Conservation (phyloP, 2,888 invertebrate species). For the Epistrophella euchroma region DNA sequence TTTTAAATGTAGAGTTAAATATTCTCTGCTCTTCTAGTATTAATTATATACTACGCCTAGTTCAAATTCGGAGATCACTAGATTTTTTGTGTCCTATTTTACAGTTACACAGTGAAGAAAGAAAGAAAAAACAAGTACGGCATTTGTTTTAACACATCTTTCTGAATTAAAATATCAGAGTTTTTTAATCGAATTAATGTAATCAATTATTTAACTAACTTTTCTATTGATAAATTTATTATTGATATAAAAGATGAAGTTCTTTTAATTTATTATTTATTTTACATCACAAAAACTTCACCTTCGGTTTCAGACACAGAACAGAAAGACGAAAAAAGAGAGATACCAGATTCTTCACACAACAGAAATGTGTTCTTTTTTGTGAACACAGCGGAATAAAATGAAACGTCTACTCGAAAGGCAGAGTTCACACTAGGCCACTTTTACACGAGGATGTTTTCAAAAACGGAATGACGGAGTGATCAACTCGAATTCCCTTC, state of each 20-base stretch:
- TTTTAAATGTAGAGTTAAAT: background rate
- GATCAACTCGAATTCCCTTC: no score
- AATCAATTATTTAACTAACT: background rate
- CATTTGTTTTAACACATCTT: background rate
- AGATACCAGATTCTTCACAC: background rate
- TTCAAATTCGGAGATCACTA: background rate
- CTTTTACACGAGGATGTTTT: no score
- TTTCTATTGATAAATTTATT: background rate
- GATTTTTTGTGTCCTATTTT: background rate
- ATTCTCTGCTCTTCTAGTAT: background rate
- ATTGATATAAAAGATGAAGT: background rate
- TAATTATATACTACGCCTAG: conserved; percentile 16
- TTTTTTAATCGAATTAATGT: background rate
- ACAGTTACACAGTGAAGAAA: background rate
- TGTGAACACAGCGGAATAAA: background rate
- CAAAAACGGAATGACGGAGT: no score
- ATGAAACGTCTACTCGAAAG: background rate
- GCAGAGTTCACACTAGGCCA: background rate
- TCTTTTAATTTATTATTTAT: background rate
- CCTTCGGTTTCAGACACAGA: conserved; percentile 1
- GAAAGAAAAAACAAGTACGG: conserved; percentile 2
- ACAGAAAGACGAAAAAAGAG: background rate
- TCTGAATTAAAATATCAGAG: background rate
- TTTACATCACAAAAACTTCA: conserved; percentile 4
- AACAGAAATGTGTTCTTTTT: background rate